A percentile compares a stretch with the other conserved stretches of the same genome.
phyloP scores from a whole-genome alignment of 2,113 vertebrate species.

The Pygoscelis adeliae region DNA sequence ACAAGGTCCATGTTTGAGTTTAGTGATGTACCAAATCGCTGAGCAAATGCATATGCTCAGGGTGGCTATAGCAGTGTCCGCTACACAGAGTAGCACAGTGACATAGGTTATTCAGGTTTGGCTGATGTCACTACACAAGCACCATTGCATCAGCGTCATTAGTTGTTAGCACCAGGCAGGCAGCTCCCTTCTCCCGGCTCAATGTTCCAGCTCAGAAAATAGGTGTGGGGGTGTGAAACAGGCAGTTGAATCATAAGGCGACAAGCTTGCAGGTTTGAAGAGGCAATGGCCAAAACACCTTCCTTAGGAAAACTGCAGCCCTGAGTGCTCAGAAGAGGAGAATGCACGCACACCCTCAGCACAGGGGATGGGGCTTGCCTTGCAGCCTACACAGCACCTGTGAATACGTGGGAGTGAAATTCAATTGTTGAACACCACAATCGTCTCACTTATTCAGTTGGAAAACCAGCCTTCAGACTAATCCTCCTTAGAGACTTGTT shows the following conservation, averaged over 20 bases:
- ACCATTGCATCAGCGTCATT: background rate
- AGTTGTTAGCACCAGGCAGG: background rate
- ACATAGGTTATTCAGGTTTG: background rate
- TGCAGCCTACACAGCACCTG: background rate
- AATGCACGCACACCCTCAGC: no score
- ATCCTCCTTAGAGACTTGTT: background rate
- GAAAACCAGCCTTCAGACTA: slow-evolving; percentile 18
- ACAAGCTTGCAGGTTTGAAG: background rate
- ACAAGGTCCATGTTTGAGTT: background rate
- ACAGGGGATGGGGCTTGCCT: background rate
- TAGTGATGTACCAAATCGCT: background rate
- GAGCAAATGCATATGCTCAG: background rate
- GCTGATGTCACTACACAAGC: background rate
- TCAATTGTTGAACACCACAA: background rate
- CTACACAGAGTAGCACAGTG: fast-evolving
- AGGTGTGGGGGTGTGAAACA: background rate
- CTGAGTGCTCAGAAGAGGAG: background rate
- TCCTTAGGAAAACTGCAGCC: background rate
- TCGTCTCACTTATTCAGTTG: background rate
- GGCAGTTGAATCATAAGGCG: background rate
- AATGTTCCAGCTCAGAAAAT: background rate
- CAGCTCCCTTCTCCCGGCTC: background rate
- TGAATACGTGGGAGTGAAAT: background rate
- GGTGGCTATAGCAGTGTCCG: background rate
- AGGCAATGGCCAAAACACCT: background rate